These are phyloP conservation scores for Ifrita kowaldi DNA, from an alignment of 2,113 vertebrate species.

Conservation along the genomic window DNA sequence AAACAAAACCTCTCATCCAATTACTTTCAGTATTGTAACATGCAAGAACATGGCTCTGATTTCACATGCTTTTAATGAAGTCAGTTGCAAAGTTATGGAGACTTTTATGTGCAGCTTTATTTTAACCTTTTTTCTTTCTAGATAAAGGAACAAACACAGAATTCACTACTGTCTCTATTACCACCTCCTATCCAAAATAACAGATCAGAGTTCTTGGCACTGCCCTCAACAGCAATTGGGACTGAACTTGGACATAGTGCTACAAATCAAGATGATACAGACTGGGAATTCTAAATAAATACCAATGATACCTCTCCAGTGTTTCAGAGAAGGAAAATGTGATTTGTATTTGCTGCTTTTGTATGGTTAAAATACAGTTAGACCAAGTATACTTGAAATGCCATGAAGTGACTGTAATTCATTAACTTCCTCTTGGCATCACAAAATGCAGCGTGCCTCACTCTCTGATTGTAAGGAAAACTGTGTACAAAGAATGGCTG, in stretches of 20 bases:
- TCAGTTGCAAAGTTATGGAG: background rate
- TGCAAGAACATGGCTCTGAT: background rate
- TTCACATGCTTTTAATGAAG: background rate
- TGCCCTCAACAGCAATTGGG: conserved; percentile 20
- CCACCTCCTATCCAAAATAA: conserved; percentile 81
- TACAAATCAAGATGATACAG: conserved; percentile 38
- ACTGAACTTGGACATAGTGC: conserved; percentile 21
- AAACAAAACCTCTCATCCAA: background rate
- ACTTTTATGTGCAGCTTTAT: background rate
- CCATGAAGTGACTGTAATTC: conserved; percentile 22
- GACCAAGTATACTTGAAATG: conserved; percentile 73
- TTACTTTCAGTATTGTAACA: background rate
- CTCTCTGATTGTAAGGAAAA: background rate
- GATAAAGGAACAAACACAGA: conserved; percentile 88
- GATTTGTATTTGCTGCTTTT: conserved; percentile 73
- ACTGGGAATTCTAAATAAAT: conserved; percentile 75
- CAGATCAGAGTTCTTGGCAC: conserved; percentile 67
- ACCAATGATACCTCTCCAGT: conserved; percentile 47
- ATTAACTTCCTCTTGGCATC: background rate
- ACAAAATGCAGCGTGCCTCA: background rate
- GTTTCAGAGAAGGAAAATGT: conserved; percentile 62
- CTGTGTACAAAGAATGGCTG: background rate
- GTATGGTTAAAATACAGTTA: conserved; percentile 34
- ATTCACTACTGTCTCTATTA: conserved; percentile 85
- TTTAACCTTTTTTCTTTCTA: conserved; percentile 68